Conservation (phyloP, 2,113 vertebrate species). For the Octodon degus region DNA sequence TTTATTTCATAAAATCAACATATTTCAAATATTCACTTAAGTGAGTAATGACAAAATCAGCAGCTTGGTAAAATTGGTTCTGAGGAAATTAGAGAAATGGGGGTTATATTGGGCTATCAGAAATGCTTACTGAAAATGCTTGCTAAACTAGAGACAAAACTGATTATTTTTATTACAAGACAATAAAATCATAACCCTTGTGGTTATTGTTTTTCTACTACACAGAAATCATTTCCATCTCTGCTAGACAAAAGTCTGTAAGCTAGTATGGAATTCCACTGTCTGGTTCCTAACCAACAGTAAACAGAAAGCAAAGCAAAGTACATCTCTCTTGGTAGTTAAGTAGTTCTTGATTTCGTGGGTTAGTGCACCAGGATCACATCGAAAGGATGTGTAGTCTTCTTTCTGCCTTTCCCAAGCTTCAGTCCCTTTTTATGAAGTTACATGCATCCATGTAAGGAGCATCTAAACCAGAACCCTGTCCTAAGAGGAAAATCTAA, state of each 20-base stretch:
- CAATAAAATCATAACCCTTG: neutral
- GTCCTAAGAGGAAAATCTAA: neutral
- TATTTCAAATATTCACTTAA: neutral
- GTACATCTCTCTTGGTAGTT: neutral
- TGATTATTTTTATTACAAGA: neutral
- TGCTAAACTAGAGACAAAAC: constrained; percentile 17
- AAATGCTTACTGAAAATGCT: neutral
- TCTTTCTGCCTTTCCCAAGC: neutral
- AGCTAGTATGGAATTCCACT: neutral
- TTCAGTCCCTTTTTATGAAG: neutral
- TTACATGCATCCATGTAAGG: neutral
- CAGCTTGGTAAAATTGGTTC: neutral
- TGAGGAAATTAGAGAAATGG: neutral
- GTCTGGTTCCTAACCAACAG: neutral
- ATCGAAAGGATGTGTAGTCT: no score
- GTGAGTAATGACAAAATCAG: neutral
- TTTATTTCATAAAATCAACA: neutral
- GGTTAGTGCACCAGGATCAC: neutral
- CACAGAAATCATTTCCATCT: neutral
- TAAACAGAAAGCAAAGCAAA: constrained; percentile 12
- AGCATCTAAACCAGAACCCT: neutral
- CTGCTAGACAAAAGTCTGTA: neutral
- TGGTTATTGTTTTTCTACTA: neutral
- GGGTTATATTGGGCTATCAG: neutral
- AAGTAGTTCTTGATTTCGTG: neutral